These are phyloP conservation scores for Alosa sapidissima DNA, from an alignment of 2,797 vertebrate species.

Conservation along the genomic window DNA sequence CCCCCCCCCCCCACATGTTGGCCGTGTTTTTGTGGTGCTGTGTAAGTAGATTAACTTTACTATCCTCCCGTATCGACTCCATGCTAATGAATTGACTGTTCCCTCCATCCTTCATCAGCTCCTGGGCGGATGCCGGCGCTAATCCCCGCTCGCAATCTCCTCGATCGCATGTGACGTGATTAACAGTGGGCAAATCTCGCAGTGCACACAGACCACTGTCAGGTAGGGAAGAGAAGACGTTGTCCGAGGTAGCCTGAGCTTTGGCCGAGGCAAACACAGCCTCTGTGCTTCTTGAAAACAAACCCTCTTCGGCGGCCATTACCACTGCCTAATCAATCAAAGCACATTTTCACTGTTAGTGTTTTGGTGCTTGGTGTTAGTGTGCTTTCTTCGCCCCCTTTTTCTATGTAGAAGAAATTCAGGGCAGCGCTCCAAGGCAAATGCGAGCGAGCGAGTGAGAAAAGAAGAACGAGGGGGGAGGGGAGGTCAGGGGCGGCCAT, in stretches of 20 bases:
- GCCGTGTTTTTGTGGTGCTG: neutral
- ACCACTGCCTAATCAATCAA: neutral
- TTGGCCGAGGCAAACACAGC: neutral
- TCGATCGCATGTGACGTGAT: conserved; percentile 9
- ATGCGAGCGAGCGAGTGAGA: neutral
- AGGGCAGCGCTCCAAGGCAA: neutral
- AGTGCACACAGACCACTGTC: neutral
- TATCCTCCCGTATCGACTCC: conserved; percentile 1
- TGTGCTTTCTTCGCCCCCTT: neutral
- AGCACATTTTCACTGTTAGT: neutral
- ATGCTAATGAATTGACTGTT: conserved; percentile 19
- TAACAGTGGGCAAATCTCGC: neutral
- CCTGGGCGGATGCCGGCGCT: neutral
- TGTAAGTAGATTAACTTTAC: conserved; percentile 17
- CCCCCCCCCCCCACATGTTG: conserved; percentile 1
- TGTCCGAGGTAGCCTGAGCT: neutral
- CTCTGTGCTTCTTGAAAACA: neutral
- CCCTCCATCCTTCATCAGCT: neutral
- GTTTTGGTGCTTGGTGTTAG: neutral
- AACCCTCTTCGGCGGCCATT: neutral
- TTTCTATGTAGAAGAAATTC: neutral
- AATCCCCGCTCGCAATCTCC: neutral
- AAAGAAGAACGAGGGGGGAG: neutral
- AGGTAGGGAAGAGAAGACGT: neutral
- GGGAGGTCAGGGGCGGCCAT: conserved; percentile 1